Conservation (phyloP, 1,140 invertebrate species). For the Bombus huntii region DNA sequence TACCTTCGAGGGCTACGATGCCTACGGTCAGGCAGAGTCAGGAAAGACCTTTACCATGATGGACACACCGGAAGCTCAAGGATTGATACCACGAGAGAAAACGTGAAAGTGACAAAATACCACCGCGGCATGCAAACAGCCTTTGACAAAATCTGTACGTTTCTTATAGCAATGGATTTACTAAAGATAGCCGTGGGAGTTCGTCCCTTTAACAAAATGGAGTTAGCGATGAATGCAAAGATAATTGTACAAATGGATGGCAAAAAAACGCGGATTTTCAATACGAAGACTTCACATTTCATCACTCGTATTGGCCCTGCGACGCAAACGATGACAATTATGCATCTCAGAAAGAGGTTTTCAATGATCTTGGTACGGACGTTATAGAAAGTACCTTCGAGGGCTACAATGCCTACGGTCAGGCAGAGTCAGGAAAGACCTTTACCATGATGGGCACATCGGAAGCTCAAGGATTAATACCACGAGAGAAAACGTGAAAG, state of each 20-base stretch:
- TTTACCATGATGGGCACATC: slow-evolving; percentile 98
- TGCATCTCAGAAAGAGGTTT: slow-evolving; percentile 93
- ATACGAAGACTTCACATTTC: slow-evolving; percentile 84
- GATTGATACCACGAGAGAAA: no score
- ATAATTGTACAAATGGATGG: no score
- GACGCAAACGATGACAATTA: slow-evolving; percentile 88
- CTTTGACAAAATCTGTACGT: slow-evolving; percentile 25
- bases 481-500: slow-evolving; percentile 79
- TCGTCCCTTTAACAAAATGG: slow-evolving; percentile 91
- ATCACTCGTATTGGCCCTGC: slow-evolving; percentile 95
- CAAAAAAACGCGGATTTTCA: no score
- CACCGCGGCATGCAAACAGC: no score
- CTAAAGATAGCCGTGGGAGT: slow-evolving; percentile 92
- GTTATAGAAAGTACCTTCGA: slow-evolving; percentile 97
- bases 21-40: no score
- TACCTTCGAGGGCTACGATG: no score
- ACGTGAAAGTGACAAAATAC: no score
- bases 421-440: slow-evolving; percentile 98
- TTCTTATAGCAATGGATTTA: slow-evolving; percentile 85
- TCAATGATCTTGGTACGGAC: slow-evolving; percentile 93
- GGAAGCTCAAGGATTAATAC: slow-evolving; percentile 92
- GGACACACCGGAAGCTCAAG: no score
- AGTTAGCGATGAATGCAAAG: no score
- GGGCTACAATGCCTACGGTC: slow-evolving; percentile 98
- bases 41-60: no score